Base-by-base conservation (phyloP, 2,797 vertebrate species). In the Allobates femoralis region DNA sequence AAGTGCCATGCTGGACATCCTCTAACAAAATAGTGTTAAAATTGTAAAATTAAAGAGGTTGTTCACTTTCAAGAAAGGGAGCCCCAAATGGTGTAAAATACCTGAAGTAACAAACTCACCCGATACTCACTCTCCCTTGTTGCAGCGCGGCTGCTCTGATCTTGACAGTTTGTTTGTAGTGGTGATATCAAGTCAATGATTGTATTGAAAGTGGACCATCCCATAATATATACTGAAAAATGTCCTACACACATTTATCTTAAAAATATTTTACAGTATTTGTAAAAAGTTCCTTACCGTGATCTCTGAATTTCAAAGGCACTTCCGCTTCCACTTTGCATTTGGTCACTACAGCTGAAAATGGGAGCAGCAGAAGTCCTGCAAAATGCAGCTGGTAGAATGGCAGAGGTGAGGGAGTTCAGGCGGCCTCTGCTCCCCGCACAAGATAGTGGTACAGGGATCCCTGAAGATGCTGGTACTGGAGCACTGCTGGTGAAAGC, bases 341-440 rank as follows among this genome's bases (percentile, higher is more conserved):
- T 95, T 90, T 97, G 96, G 87, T 98, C 98, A 90, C 95, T 91
- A 90, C 92, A 90, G 85, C 94, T 92, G 92, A 96, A 95, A 93
- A 90, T 94, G 89, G 96, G 96, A 90, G 92, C 91, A 90, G 85
- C 87, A 89, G 94, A 95, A 89, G 96, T 95, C 73, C 87, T 88
- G 34, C 85, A 82, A 37, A 85, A 88, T 67, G 83, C 87, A 76
- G 81, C 69, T 93, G 97, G 96, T 90, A 96, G 91, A 92, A 96
- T 95, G 93, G 97, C 97, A 93, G 97, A 97, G 94, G 98, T 97
- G 94, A 97, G 97, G 26, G 98, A 98, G 94, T 97, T 97, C 92
- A 99, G 95, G 91, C 98, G 97, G 78, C 96, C 95, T 79, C 97
- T 94, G 67, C 95, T 93, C 88, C 92, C 95, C 88, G 90, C 94